Evolutionary conservation across 2,113 vertebrate species (phyloP), one percentile per base, ranked within the genome.

Genomic region (Chiloscyllium plagiosum): DNA sequence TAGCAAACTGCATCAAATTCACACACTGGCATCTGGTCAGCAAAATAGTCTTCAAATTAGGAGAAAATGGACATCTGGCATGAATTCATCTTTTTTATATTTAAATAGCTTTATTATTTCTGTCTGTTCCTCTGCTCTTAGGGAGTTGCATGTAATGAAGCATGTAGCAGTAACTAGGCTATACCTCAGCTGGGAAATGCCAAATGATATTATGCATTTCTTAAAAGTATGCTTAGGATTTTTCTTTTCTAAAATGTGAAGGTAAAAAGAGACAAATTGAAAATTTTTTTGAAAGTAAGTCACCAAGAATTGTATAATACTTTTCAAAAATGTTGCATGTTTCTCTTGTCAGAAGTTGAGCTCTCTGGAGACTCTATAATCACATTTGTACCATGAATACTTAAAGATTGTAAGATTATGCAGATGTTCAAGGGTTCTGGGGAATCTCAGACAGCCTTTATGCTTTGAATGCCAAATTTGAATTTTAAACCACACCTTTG

Each of bases 101-200:
- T 98, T 97, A 97, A 97, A 97, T 97, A 97, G 97, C 96, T 96
- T 96, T 96, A 97, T 97, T 98, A 98, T 98, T 98, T 98, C 98
- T 98, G 97, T 97, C 96, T 96, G 96, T 97, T 97, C 96, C 96
- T 97, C 97, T 96, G 97, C 97, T 97, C 97, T 96, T 97, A 97
- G 97, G 97, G 97, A 98, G 97, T 37, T 95, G 96, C 96, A 97
- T 92, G 96, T 97, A 98, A 98, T 97, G 97, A 98, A 98, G 97
- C 97, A 96, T 97, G 96, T 97, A 97, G 97, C 97, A 97, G 97
- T 97, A 98, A 97, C 97, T 98, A 97, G 97, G 97, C 97, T 97
- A 98, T 97, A 97, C 97, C 97, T 98, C 97, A 98, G 97, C 97
- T 97, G 98, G 97, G 98, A 98, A 98, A 98, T 98, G 97, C 98